Conservation (phyloP, 2,797 vertebrate genomes). For the Mormyrus proboscirostris region DNA sequence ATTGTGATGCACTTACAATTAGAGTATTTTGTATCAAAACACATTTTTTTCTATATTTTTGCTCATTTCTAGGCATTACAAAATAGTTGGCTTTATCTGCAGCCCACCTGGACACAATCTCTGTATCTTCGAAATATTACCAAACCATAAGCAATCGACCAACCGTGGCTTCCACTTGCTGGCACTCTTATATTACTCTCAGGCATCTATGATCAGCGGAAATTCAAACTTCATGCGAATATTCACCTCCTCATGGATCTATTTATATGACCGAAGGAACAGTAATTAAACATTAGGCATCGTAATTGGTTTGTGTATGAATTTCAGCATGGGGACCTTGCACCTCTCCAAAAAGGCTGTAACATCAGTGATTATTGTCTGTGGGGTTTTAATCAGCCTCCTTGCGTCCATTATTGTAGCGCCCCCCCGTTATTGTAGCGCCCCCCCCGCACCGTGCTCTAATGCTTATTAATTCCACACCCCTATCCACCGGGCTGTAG, state of each 20-base stretch:
- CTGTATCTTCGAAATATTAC: too few species aligned
- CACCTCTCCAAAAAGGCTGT: slow-evolving; percentile 70
- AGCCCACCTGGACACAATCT: neutral
- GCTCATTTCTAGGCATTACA: neutral
- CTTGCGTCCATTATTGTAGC: slow-evolving; percentile 77
- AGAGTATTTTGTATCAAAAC: neutral
- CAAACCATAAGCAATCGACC: neutral
- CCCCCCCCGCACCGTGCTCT: slow-evolving; percentile 73
- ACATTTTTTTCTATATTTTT: neutral
- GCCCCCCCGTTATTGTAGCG: slow-evolving; percentile 79
- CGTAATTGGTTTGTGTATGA: slow-evolving; percentile 53
- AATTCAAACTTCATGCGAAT: neutral
- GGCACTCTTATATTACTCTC: neutral
- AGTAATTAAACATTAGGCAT: neutral
- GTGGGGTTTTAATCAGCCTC: slow-evolving; percentile 78
- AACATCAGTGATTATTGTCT: slow-evolving; percentile 71
- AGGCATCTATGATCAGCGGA: neutral
- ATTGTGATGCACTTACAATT: neutral
- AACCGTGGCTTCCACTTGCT: neutral
- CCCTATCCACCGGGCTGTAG: slow-evolving; percentile 71
- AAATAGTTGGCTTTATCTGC: neutral
- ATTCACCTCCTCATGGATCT: neutral
- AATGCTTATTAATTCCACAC: slow-evolving; percentile 83
- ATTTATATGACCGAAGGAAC: neutral
- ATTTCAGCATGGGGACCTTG: slow-evolving; percentile 57